Base-by-base conservation (phyloP, 92 coral and sea anemone species). In the Phenganax stokvisi region DNA sequence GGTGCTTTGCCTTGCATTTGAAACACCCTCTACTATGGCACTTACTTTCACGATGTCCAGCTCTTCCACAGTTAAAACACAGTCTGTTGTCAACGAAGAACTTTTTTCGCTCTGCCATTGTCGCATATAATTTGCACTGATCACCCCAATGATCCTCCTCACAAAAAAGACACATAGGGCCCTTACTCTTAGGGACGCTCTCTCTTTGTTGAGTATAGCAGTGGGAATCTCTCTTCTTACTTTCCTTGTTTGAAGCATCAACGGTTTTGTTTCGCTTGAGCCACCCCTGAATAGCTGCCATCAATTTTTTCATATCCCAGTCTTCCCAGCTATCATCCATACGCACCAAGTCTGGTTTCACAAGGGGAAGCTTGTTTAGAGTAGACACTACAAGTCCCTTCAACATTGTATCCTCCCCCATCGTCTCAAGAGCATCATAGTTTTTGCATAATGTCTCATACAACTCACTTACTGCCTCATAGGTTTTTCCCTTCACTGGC, bases 1-100 rank as follows among this genome's bases (percentile, higher is more conserved):
- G 91, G 17, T 88, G 91, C 52, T 44, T 86, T 11, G 72, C 86
- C 56, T 72, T 89, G 71, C 90, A 89, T 53, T 81, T 87, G 70
- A 28, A 78, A n/a, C 90, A 87, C 8, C 87, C 74, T 56, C 86
- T 76, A 61, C 89, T 86, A 12, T 84, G 81, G 25, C 84, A 87
- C 56, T 61, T 74, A 51, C 69, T 69, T 52, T 51, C 89, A 15
- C 80, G 76, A 75, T 89, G 92, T 0, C 90, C 88, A 8, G 79
- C 9, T 30, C 86, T 57, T 6, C 86, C 90, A 61, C 88, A 89
- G 29, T 54, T 81, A 72, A 87, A 89, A 60, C 92, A 87, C 17
- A 86, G 86, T n/a, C 59, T 59, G 12, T 70, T 81, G 15, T 88
- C 90, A 54, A n/a, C 84, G 51, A 89, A 86, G 71, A 83, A 86